Conservation (phyloP, 1,140 invertebrate genomes). For the Arion vulgaris region DNA sequence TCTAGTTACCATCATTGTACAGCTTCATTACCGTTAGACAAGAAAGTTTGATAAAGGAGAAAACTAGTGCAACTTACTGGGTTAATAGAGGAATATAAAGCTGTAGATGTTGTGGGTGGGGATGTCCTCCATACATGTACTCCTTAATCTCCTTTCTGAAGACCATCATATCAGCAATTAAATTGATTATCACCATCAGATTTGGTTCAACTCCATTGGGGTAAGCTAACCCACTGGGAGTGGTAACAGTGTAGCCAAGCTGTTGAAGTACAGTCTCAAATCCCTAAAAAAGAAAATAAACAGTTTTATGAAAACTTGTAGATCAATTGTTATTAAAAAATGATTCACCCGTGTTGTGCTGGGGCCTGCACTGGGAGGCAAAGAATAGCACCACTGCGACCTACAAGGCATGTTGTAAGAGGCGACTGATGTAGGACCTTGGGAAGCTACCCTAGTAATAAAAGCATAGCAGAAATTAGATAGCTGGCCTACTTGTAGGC, state of each 20-base stretch:
- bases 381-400: too few species aligned
- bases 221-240: background rate
- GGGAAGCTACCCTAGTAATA: too few species aligned
- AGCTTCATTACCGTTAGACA: too few species aligned
- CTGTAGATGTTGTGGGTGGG: background rate
- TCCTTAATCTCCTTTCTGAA: constrained; percentile 14
- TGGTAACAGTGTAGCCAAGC: constrained; percentile 6
- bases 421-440: too few species aligned
- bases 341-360: too few species aligned
- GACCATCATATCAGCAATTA: constrained; percentile 21
- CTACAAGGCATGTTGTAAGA: too few species aligned
- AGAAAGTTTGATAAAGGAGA: too few species aligned
- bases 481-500: too few species aligned
- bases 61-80: background rate
- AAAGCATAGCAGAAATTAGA: too few species aligned
- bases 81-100: background rate
- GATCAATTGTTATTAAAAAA: background rate
- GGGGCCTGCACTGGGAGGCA: too few species aligned
- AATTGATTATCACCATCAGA: background rate
- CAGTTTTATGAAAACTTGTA: background rate
- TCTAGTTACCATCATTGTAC: too few species aligned
- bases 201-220: constrained; percentile 9
- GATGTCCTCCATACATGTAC: constrained; percentile 2
- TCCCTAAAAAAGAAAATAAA: constrained; percentile 7
- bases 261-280: constrained; percentile 23